Base-by-base conservation (phyloP, 2,888 invertebrate genomes). In the Drosophila multiciliata region DNA sequence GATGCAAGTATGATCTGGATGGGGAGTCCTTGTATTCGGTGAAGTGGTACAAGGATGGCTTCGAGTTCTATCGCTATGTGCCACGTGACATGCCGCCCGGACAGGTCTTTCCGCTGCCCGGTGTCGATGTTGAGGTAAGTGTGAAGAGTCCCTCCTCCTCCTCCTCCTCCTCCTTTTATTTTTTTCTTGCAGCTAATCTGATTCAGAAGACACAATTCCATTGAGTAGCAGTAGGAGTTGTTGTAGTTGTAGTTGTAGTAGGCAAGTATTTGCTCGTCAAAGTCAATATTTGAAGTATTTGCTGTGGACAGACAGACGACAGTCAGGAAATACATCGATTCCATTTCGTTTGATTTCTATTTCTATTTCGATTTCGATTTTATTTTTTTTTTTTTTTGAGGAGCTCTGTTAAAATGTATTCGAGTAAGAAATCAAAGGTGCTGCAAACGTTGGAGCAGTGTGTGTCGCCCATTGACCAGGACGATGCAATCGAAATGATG, bases 21-120 rank as follows among this genome's bases (percentile, higher is more conserved):
- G 95, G 95, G 5, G 97, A 97, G 92, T 95, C 95, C 58, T 94
- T 97, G 55, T 98, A 97, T 93, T 97, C 97, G 38, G 97, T 97
- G 89, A 97, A 97, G 94, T 98, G 97, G 97, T 97, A 97, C 94
- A 97, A 97, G 92, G 97, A 97, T 92, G 97, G 97, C 80, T 95
- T 96, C 92, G 97, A 97, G 94, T 97, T 97, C 94, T 97, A 97
- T 94, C 95, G 97, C 75, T 97, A 96, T 93, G 96, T 97, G 81
- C 97, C 97, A 26, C 94, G 96, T 62, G 97, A 97, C 92, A 95
- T 94, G 91, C 97, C 97, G 69, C 96, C 97, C 2, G 95, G 96
- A 48, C 96, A 97, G 93, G 95, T 96, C 88, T 97, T 97, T 92
- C 94, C 95, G 61, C 93, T 97, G 82, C 96, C 96, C 0, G 97